Evolutionary conservation across 1,140 invertebrate species (phyloP), one percentile per base, ranked within the genome.

Genomic region (Lasioglossum albipes): DNA sequence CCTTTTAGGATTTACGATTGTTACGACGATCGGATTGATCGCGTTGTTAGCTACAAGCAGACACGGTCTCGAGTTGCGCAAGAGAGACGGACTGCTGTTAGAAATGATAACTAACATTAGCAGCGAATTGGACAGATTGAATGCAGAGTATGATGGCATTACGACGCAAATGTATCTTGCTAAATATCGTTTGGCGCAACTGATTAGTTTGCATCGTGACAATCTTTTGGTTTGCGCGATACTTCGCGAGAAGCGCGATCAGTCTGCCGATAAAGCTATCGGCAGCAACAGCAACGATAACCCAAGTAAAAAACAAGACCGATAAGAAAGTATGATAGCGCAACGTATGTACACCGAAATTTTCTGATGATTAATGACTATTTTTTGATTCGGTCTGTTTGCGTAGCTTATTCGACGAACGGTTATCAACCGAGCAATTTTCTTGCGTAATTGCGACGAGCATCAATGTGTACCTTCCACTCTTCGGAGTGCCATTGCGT

Each of bases 51-150:
- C 86, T 18, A 85, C 82, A 16, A 91, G 87, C 65, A 88, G 87
- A 52, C 79, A 88, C n/a, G 70, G 7, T 10, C 59, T 87, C 10
- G 88, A 91, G 7, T 69, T 85, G 2, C 86, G 84, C 31, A 87
- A 71, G 59, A 89, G 87, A 31, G 82, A 79, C 16, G 57, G 65
- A 13, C 27, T 89, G 16, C 45, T 91, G 10, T 74, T 89, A 10
- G 88, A 91, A 61, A 87, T 92, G 78, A 86, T 93, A 27, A 87
- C 85, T 9, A 93, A 93, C 67, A 84, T 92, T 10, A 93, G 91
- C 84, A 90, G 80, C 36, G 88, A 84, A 7, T 52, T 93, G 31
- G 90, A 92, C 54, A 88, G 88, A 54, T 74, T 93, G 45, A 90
- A 92, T 64, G 79, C 69, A 6, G 87, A 87, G 0, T 81, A 92